Percentiles rank a stretch among this genome's conserved stretches.
phyloP scores from a whole-genome alignment of 2,113 vertebrate genomes.

The Hippocampus mohnikei region DNA sequence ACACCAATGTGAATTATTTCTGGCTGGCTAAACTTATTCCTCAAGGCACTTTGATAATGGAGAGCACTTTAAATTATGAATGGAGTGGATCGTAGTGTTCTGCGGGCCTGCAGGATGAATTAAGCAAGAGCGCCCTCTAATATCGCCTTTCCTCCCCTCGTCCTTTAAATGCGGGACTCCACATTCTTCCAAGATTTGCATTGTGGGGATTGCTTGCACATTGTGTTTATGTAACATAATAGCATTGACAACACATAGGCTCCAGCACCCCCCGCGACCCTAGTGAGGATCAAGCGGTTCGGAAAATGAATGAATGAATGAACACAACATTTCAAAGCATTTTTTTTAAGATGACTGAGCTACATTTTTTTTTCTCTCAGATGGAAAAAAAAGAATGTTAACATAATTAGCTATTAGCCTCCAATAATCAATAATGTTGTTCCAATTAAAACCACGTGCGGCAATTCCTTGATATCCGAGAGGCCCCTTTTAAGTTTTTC shows the following conservation, averaged over 20 bases:
- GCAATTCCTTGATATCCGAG: too few relatives aligned
- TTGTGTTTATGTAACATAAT: neutral
- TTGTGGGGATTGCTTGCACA: neutral
- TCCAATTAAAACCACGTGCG: too few relatives aligned
- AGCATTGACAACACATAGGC: neutral
- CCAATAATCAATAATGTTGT: too few relatives aligned
- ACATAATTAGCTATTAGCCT: neutral
- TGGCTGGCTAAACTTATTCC: conserved; percentile 67
- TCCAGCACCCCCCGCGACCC: too few relatives aligned
- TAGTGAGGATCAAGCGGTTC: too few relatives aligned
- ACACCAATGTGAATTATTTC: conserved; percentile 68
- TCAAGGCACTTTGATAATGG: conserved; percentile 72
- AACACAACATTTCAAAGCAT: neutral
- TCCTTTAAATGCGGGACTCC: neutral
- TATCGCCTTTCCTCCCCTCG: neutral
- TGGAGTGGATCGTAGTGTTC: conserved; percentile 64
- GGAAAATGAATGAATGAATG: too few relatives aligned
- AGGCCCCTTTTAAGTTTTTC: too few relatives aligned
- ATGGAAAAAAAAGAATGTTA: neutral
- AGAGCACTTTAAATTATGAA: conserved; percentile 71
- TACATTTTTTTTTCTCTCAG: neutral
- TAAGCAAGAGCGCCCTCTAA: conserved; percentile 45
- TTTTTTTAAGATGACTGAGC: neutral
- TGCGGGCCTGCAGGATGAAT: conserved; percentile 51
- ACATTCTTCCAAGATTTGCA: neutral